Conservation (phyloP, 2,888 invertebrate genomes). For the Cremastinae sp. region DNA sequence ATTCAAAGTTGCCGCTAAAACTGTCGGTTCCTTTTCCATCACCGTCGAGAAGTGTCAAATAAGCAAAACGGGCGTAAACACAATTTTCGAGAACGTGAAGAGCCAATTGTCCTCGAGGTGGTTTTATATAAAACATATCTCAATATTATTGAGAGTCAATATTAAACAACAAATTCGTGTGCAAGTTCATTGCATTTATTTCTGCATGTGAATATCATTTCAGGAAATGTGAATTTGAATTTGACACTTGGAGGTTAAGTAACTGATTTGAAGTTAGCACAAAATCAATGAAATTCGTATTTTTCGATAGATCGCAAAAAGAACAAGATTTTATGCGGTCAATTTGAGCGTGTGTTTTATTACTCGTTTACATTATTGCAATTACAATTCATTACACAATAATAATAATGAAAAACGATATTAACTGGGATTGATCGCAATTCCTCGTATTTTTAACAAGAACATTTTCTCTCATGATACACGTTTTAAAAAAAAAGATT, state of each 20-base stretch:
- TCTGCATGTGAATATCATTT: too few species aligned
- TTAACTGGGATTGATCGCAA: constrained; percentile 45
- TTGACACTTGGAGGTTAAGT: not conserved
- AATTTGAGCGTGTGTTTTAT: constrained; percentile 70
- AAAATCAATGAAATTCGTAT: not conserved
- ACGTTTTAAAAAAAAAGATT: not conserved
- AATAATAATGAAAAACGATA: constrained; percentile 57
- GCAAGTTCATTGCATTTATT: too few species aligned
- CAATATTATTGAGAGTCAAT: constrained; percentile 13
- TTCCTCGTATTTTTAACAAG: not conserved
- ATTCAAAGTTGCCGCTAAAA: constrained; percentile 81
- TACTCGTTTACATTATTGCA: constrained; percentile 72
- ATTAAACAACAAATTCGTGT: too few species aligned
- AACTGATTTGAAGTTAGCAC: not conserved
- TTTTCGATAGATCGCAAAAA: not conserved
- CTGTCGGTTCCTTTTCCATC: constrained; percentile 69
- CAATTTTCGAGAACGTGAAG: constrained; percentile 82
- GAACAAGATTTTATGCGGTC: constrained; percentile 7
- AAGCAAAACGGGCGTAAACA: constrained; percentile 81
- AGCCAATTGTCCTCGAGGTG: constrained; percentile 82
- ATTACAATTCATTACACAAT: constrained; percentile 68
- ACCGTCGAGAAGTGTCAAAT: constrained; percentile 80
- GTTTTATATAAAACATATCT: constrained; percentile 82
- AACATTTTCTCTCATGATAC: too few species aligned
- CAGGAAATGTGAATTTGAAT: constrained; percentile 1